Base-by-base conservation (phyloP, 2,113 vertebrate genomes). In the Myrmophylax atrothorax region DNA sequence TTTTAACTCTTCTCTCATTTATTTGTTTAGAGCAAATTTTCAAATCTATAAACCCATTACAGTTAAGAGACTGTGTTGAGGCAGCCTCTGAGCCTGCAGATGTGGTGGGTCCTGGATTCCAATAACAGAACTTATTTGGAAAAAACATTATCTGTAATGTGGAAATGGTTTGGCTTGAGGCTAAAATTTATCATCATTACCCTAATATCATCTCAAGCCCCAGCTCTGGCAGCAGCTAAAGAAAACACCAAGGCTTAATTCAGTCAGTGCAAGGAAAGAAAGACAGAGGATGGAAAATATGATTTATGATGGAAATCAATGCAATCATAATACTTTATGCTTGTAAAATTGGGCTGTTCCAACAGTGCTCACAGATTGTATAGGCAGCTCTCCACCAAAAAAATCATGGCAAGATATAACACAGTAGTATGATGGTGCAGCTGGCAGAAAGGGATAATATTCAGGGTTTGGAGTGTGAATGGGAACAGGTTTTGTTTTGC, bases 141-240 rank as follows among this genome's bases (percentile, higher is more conserved):
- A 95, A 97, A 94, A 86, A 93, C 90, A 94, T 93, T 96, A 87
- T 97, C 95, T 95, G 90, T 95, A 94, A 95, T 81, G 96, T 97
- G 95, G 97, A 98, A 98, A 98, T 97, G 98, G 98, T 97, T 97
- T 97, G 96, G 96, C 97, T 87, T 96, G 97, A 94, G 97, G 97
- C 96, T 97, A 97, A 98, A 98, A 98, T 98, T 98, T 98, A 98
- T 98, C 98, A 98, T 98, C 98, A 98, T 98, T 98, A 98, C 97
- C 98, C 97, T 98, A 98, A 98, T 98, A 98, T 98, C 97, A 98
- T 98, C 97, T 97, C 97, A 92, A 97, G 96, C 94, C 95, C 98
- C 94, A 90, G 95, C 96, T 97, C 97, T 98, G 98, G 97, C 98
- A 98, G 97, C 95, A 94, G 97, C 97, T 97, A 98, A 98, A 98